Conservation (phyloP, 1,140 invertebrate species). For the Papilio helenus region DNA sequence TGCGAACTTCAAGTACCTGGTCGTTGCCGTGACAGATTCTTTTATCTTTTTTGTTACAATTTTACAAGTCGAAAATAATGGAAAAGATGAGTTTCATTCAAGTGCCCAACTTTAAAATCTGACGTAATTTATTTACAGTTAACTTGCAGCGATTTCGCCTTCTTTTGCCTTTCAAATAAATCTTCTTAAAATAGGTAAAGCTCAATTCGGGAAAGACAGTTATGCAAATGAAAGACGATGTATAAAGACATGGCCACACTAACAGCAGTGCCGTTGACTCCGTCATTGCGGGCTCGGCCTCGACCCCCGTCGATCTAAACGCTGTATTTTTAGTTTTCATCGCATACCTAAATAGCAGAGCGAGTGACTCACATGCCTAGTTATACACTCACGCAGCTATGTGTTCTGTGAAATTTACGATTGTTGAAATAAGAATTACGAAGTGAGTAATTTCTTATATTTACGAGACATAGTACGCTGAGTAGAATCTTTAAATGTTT, state of each 20-base stretch:
- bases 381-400: constrained; percentile 41
- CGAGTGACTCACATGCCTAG: constrained; percentile 49
- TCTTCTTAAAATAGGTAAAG: neutral
- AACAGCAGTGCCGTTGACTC: constrained; percentile 55
- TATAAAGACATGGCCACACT: constrained; percentile 40
- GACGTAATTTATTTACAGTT: constrained; percentile 3
- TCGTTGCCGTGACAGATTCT: constrained; percentile 29
- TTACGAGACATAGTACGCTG: neutral
- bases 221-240: neutral
- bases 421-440: constrained; percentile 13
- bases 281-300: constrained; percentile 58
- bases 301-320: constrained; percentile 58
- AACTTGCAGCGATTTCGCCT: neutral
- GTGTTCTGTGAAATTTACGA: constrained; percentile 32
- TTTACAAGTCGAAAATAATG: constrained; percentile 20
- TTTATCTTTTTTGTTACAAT: constrained; percentile 22
- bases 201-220: neutral
- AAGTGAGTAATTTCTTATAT: constrained; percentile 26
- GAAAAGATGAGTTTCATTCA: constrained; percentile 19
- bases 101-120: neutral
- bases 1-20: constrained; percentile 39
- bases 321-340: constrained; percentile 63
- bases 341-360: constrained; percentile 60
- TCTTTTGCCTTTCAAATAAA: neutral
- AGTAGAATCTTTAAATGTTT: neutral